Evolutionary conservation across 2,888 invertebrate genomes (phyloP).

Genomic region (Cataglyphis albicans): DNA sequence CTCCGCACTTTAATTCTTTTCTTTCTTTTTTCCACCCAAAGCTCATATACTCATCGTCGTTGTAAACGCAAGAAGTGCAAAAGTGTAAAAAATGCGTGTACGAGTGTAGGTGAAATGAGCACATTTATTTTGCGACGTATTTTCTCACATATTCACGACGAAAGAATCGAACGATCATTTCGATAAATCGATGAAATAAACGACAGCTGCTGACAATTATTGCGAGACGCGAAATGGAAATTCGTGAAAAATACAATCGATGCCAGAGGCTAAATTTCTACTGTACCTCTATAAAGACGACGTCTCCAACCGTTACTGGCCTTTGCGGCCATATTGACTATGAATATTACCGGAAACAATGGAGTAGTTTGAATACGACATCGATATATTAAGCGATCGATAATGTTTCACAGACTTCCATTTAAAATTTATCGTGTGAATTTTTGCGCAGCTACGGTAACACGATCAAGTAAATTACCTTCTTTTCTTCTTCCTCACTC

Average conservation of each 20-base stretch:
- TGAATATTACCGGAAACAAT: constrained; percentile 29
- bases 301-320: constrained; percentile 8
- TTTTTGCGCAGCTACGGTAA: background rate
- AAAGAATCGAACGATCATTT: background rate
- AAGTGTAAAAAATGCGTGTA: background rate
- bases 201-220: background rate
- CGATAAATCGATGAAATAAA: background rate
- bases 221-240: background rate
- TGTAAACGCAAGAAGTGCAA: background rate
- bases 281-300: constrained; percentile 31
- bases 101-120: constrained; percentile 8
- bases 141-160: background rate
- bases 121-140: constrained; percentile 8
- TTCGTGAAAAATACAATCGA: background rate
- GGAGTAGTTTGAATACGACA: constrained; percentile 20
- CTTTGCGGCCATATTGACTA: constrained; percentile 43
- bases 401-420: background rate
- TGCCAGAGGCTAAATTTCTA: background rate
- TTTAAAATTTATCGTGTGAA: background rate
- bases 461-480: background rate
- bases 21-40: background rate
- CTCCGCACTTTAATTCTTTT: background rate
- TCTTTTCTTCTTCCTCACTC: too few relatives aligned
- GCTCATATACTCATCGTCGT: background rate
- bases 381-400: constrained; percentile 21